A percentile compares a stretch with the other conserved stretches of the same genome.
Evolutionary conservation across 2,113 vertebrate genomes (phyloP).

Genomic region (Neodon shergylaensis): DNA sequence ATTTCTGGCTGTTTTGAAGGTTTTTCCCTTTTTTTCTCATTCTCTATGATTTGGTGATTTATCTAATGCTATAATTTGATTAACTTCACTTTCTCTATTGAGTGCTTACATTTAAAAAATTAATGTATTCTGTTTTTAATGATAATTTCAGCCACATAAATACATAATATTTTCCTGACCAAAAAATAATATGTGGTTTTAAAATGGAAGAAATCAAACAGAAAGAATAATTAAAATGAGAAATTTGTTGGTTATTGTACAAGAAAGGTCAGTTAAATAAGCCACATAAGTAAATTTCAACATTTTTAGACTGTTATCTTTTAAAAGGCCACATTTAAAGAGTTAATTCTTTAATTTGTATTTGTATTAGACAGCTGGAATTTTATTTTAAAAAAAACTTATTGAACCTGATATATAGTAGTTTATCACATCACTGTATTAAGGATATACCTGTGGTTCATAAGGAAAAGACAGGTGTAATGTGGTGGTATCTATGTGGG

Average conservation of each 20-base stretch:
- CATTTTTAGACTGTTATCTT: conserved; percentile 9
- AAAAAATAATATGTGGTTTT: not conserved
- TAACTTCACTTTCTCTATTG: not conserved
- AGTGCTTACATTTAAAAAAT: not conserved
- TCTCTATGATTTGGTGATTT: not conserved
- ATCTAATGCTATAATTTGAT: not conserved
- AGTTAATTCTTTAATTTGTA: not conserved
- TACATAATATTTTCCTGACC: not conserved
- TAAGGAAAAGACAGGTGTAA: not conserved
- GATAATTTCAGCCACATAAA: not conserved
- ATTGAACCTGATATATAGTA: not conserved
- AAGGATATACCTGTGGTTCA: not conserved
- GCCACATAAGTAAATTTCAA: not conserved
- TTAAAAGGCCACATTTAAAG: not conserved
- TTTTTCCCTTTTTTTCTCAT: not conserved
- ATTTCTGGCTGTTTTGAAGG: not conserved
- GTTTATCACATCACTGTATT: not conserved
- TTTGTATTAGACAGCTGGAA: not conserved
- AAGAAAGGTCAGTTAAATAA: conserved; percentile 36
- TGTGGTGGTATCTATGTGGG: not conserved
- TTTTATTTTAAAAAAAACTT: not conserved
- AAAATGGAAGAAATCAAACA: conserved; percentile 40
- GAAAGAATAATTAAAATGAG: conserved; percentile 24
- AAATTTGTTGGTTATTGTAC: conserved; percentile 5
- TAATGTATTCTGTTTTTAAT: not conserved